These are phyloP conservation scores for Crotalus helleri DNA, from an alignment of 2,113 vertebrate genomes.

Conservation along the genomic window DNA sequence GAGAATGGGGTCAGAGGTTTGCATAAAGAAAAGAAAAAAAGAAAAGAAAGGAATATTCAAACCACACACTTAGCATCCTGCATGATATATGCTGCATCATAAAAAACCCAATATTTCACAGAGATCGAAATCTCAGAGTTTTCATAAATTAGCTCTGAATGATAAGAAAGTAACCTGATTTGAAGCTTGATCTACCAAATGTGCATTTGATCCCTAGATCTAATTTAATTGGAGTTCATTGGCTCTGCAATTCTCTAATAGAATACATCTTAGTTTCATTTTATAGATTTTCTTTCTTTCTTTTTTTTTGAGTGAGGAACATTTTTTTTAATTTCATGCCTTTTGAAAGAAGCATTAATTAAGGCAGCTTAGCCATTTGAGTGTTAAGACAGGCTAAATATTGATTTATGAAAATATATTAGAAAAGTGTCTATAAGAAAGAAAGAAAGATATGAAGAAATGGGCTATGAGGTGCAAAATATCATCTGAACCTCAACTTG, in stretches of 20 bases:
- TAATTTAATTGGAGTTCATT: slow-evolving; percentile 52
- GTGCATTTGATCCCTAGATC: slow-evolving; percentile 40
- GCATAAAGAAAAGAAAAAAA: not conserved
- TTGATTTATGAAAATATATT: slow-evolving; percentile 17
- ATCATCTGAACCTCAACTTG: not conserved
- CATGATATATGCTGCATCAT: not conserved
- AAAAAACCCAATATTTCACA: slow-evolving; percentile 45
- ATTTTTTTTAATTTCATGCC: slow-evolving; percentile 24
- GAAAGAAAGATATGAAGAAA: not conserved
- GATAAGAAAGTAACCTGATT: slow-evolving; percentile 19
- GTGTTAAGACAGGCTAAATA: not conserved
- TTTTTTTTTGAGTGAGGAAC: not conserved
- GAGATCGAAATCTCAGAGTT: slow-evolving; percentile 27
- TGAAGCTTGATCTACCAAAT: slow-evolving; percentile 52
- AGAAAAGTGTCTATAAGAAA: not conserved
- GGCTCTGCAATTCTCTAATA: not conserved
- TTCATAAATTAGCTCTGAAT: slow-evolving; percentile 53
- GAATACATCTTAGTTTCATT: slow-evolving; percentile 36
- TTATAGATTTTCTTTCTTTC: slow-evolving; percentile 3
- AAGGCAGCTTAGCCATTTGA: slow-evolving; percentile 26
- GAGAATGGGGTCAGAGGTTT: not conserved
- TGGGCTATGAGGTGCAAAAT: not conserved
- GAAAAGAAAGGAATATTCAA: not conserved
- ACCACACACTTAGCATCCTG: not conserved
- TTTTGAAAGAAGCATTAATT: slow-evolving; percentile 28